A percentile compares a stretch with the other conserved stretches of the same genome.
These are phyloP conservation scores for Polyommatus icarus DNA, from an alignment of 2,888 invertebrate genomes.

Conservation along the genomic window DNA sequence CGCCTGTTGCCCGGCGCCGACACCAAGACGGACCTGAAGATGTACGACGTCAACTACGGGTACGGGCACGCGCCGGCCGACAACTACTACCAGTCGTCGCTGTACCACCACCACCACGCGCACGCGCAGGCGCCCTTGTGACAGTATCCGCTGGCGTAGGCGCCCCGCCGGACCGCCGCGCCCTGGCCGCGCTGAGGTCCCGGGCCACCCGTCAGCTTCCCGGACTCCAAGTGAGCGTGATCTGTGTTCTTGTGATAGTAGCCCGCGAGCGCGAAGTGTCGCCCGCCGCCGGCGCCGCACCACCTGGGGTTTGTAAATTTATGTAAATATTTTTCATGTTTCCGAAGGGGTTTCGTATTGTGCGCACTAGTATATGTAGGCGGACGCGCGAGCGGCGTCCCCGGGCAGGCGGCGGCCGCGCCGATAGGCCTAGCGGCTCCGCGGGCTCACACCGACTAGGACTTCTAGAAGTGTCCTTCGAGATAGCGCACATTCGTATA, in stretches of 20 bases:
- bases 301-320: slow-evolving; percentile 56
- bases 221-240: slow-evolving; percentile 75
- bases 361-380: slow-evolving; percentile 68
- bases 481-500: slow-evolving; percentile 55
- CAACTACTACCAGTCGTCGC: slow-evolving; percentile 91
- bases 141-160: slow-evolving; percentile 95
- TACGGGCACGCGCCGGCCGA: slow-evolving; percentile 82
- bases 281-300: slow-evolving; percentile 39
- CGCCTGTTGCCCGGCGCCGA: slow-evolving; percentile 92
- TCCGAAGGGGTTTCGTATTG: slow-evolving; percentile 54
- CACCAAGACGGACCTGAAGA: slow-evolving; percentile 93
- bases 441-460: slow-evolving; percentile 49
- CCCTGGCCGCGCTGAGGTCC: slow-evolving; percentile 58
- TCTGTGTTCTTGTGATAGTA: slow-evolving; percentile 62
- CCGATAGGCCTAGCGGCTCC: slow-evolving; percentile 64
- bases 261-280: slow-evolving; percentile 36
- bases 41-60: slow-evolving; percentile 90
- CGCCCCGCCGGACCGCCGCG: slow-evolving; percentile 53
- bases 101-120: slow-evolving; percentile 85
- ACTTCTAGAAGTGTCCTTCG: slow-evolving; percentile 66
- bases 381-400: slow-evolving; percentile 55
- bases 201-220: slow-evolving; percentile 54
- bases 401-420: slow-evolving; percentile 58
- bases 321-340: slow-evolving; percentile 70
- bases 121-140: slow-evolving; percentile 92